Percentiles rank a stretch among this genome's conserved stretches.
phyloP scores from a whole-genome alignment of 2,113 vertebrate species.

The Oxyruncus cristatus region DNA sequence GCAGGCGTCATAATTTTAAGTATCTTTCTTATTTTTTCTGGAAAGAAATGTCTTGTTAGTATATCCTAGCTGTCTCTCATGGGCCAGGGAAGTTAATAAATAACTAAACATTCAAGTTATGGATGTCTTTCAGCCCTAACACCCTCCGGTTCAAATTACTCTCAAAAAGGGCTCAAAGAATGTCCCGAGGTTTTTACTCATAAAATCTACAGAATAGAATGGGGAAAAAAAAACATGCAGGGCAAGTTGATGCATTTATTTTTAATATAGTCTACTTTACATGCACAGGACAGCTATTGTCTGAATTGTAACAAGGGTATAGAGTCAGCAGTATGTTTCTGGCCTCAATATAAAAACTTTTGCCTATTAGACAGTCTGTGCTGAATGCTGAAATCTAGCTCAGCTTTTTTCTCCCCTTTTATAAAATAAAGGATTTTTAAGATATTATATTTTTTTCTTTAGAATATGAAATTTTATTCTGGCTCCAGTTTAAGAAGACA shows the following conservation, averaged over 20 bases:
- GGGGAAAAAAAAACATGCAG: fast-evolving
- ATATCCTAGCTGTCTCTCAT: neutral
- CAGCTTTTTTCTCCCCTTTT: neutral
- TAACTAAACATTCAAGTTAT: neutral
- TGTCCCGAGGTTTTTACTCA: neutral
- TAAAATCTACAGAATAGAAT: neutral
- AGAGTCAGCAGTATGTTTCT: neutral
- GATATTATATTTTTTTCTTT: neutral
- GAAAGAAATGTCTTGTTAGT: neutral
- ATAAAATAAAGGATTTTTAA: neutral
- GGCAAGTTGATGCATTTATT: neutral
- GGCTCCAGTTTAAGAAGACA: neutral
- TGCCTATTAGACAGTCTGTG: neutral
- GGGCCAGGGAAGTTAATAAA: neutral
- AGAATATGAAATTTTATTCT: neutral
- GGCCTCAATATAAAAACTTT: neutral
- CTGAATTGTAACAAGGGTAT: neutral
- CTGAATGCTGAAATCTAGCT: neutral
- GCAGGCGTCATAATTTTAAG: neutral
- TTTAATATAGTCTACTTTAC: neutral
- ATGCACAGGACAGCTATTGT: neutral
- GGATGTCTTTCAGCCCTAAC: neutral
- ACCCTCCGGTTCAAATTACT: neutral
- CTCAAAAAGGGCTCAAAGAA: neutral
- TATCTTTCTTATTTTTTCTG: neutral